These are phyloP conservation scores for Arenicola marina DNA, from an alignment of 2,888 invertebrate species.

Conservation along the genomic window DNA sequence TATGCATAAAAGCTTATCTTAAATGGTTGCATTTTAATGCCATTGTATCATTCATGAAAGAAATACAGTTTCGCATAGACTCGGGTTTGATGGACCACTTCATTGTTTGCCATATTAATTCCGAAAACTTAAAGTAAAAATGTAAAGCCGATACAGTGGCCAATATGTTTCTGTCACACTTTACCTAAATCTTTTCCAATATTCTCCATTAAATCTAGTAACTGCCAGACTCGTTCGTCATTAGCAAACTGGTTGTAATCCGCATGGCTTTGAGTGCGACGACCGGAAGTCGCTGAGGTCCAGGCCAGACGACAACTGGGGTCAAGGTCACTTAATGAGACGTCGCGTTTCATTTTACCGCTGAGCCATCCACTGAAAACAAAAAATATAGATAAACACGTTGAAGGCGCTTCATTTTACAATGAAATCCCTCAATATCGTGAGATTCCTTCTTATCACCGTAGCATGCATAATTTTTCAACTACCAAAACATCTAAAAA, in stretches of 20 bases:
- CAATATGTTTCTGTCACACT: neutral
- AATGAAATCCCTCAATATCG: no score
- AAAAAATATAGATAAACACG: neutral
- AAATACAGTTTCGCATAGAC: no score
- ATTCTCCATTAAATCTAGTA: constrained; percentile 11
- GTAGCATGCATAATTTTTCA: no score
- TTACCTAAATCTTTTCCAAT: constrained; percentile 14
- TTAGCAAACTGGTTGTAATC: constrained; percentile 6
- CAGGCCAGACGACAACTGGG: neutral
- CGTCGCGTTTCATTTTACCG: constrained; percentile 15
- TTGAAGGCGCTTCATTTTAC: neutral
- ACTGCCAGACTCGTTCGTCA: constrained; percentile 14
- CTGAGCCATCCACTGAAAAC: constrained; percentile 14
- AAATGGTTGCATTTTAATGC: no score
- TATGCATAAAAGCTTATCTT: no score
- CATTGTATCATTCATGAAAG: no score
- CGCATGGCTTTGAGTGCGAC: neutral
- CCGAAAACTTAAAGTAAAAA: neutral
- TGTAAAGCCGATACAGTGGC: neutral
- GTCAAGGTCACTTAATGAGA: neutral
- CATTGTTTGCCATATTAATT: neutral
- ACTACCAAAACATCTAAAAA: no score
- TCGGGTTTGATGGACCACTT: no score
- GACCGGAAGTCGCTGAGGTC: neutral
- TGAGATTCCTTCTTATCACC: no score